A percentile compares a stretch with the other conserved stretches of the same genome.
phyloP scores from a whole-genome alignment of 2,113 vertebrate species.

The Numida meleagris region DNA sequence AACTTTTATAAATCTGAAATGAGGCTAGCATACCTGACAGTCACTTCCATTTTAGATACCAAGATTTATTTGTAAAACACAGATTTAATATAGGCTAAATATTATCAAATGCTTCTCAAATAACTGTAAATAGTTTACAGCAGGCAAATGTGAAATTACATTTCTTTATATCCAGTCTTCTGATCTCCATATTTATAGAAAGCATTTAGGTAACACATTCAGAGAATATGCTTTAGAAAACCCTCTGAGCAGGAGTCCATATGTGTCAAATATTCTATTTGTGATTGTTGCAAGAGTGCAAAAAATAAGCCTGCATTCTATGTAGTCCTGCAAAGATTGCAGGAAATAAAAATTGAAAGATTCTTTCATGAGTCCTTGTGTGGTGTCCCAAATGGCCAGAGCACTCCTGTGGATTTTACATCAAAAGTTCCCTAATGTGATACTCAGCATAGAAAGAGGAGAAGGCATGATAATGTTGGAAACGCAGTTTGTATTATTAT shows the following conservation, averaged over 20 bases:
- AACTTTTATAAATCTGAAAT: neutral
- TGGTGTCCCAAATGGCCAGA: neutral
- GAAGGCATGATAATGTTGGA: neutral
- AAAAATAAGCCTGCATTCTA: neutral
- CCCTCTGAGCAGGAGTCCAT: neutral
- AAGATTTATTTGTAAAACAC: neutral
- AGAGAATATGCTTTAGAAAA: neutral
- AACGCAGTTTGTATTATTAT: neutral
- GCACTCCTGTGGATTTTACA: neutral
- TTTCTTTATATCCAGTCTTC: neutral
- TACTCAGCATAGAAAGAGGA: rapidly evolving
- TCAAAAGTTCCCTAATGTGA: neutral
- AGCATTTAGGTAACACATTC: neutral
- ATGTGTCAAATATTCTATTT: neutral
- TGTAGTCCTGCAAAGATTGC: neutral
- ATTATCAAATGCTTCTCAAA: neutral
- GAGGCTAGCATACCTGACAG: neutral
- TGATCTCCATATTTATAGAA: neutral
- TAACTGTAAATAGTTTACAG: neutral
- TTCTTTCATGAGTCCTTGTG: neutral
- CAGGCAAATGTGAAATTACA: neutral
- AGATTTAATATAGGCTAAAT: neutral
- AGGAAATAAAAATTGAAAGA: neutral
- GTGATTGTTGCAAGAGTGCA: neutral
- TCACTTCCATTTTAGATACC: neutral